phyloP scores from a whole-genome alignment of 2,797 vertebrate genomes.

The Pangasius larnaudii region DNA sequence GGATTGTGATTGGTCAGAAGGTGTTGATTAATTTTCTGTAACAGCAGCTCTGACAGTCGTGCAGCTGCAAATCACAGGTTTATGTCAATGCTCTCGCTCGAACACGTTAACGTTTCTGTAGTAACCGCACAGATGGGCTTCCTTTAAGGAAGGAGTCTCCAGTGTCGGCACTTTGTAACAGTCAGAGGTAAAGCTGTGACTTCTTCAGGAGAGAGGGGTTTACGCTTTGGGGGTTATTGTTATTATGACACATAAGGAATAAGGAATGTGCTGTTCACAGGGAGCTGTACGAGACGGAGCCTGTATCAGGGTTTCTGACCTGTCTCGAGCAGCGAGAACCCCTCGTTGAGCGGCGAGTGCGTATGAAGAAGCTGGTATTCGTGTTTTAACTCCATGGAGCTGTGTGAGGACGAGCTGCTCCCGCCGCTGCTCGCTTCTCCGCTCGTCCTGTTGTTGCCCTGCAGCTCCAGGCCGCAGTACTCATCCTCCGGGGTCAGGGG shows the following conservation, averaged over 20 bases:
- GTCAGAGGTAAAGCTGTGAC: not conserved
- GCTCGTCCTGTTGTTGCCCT: constrained; percentile 74
- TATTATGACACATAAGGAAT: too few species aligned
- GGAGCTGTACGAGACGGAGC: not conserved
- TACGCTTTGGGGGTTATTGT: not conserved
- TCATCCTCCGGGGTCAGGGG: constrained; percentile 85
- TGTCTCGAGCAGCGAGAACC: constrained; percentile 81
- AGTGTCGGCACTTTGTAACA: not conserved
- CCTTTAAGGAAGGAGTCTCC: not conserved
- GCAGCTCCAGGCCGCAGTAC: constrained; percentile 84
- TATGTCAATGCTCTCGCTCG: not conserved
- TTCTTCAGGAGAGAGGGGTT: not conserved
- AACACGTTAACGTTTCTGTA: not conserved
- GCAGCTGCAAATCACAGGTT: not conserved
- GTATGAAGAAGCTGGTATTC: constrained; percentile 85
- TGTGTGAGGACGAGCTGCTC: constrained; percentile 82
- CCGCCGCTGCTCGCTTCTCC: constrained; percentile 61
- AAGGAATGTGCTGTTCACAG: not conserved
- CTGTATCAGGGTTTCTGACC: constrained; percentile 64
- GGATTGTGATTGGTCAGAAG: not conserved
- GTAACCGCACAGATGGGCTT: not conserved
- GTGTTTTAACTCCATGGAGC: constrained; percentile 85
- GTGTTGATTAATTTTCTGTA: not conserved
- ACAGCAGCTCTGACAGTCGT: not conserved
- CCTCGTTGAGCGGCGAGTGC: constrained; percentile 70